A percentile compares a stretch with the other conserved stretches of the same genome.
These are phyloP conservation scores for Sternotherus odoratus DNA, from an alignment of 2,797 vertebrate species.

Conservation along the genomic window DNA sequence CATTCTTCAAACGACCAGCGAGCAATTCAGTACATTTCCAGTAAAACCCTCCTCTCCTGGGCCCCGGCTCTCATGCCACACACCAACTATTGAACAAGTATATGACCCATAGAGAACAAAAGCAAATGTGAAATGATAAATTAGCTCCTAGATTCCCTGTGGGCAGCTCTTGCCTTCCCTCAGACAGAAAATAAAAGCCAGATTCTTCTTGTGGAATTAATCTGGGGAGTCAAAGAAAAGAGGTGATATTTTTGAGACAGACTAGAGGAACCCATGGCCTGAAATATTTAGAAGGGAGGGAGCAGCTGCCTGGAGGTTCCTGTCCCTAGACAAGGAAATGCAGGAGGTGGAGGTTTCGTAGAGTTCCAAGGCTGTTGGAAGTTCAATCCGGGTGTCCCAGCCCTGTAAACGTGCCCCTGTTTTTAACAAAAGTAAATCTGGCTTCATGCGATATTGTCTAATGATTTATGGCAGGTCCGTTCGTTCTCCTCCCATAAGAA, in stretches of 20 bases:
- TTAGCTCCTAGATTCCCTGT: conserved; percentile 47
- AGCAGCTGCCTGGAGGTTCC: neutral
- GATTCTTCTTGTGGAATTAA: conserved; percentile 21
- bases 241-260: neutral
- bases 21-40: conserved; percentile 63
- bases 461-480: neutral
- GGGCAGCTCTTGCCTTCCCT: conserved; percentile 8
- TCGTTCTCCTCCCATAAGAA: neutral
- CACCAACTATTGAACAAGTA: conserved; percentile 16
- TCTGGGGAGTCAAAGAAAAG: conserved; percentile 11
- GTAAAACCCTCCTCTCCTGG: conserved; percentile 50
- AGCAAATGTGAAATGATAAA: conserved; percentile 27
- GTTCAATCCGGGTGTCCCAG: neutral
- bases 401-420: neutral
- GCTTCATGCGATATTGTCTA: neutral
- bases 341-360: neutral
- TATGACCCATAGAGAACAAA: conserved; percentile 1
- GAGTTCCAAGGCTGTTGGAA: neutral
- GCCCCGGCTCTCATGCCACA: neutral
- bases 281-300: neutral
- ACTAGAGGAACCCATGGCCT: neutral
- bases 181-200: conserved; percentile 31
- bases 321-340: neutral
- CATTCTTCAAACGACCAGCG: conserved; percentile 47
- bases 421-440: neutral